These are phyloP conservation scores for Pangasius mekongensis DNA, from an alignment of 2,797 vertebrate genomes.

Conservation along the genomic window DNA sequence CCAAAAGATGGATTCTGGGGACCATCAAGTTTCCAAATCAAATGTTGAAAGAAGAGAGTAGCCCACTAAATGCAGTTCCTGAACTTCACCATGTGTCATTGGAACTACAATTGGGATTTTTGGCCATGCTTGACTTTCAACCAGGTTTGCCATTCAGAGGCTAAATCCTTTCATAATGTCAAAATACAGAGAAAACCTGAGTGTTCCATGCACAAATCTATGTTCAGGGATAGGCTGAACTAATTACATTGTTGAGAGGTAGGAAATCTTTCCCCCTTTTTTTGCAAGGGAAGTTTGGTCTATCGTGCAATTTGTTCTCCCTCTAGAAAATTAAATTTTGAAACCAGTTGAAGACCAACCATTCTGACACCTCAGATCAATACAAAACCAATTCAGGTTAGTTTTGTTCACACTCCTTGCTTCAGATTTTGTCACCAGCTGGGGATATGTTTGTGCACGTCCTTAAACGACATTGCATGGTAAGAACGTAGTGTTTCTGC, in stretches of 20 bases:
- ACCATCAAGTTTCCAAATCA: not conserved
- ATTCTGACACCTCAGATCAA: slow-evolving; percentile 15
- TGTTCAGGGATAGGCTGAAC: not conserved
- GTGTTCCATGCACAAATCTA: not conserved
- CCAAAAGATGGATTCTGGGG: not conserved
- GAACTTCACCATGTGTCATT: not conserved
- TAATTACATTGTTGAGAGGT: not conserved
- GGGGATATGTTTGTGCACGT: not conserved
- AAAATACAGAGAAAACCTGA: not conserved
- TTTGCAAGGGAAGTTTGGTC: slow-evolving; percentile 9
- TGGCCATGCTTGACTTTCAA: not conserved
- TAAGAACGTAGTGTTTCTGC: not conserved
- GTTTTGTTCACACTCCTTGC: slow-evolving; percentile 21
- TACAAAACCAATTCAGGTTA: slow-evolving; percentile 29
- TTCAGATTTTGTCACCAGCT: slow-evolving; percentile 9
- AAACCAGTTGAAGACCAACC: slow-evolving; percentile 20
- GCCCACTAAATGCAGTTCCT: not conserved
- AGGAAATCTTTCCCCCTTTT: not conserved
- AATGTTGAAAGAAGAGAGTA: not conserved
- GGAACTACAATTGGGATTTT: not conserved
- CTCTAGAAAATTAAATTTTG: slow-evolving; percentile 13
- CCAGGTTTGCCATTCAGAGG: not conserved
- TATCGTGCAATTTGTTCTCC: slow-evolving; percentile 11
- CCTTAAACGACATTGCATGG: not conserved
- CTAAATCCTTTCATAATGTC: not conserved